Evolutionary conservation across 2,888 invertebrate genomes (phyloP).

Genomic region (Palloptera scutellata): DNA sequence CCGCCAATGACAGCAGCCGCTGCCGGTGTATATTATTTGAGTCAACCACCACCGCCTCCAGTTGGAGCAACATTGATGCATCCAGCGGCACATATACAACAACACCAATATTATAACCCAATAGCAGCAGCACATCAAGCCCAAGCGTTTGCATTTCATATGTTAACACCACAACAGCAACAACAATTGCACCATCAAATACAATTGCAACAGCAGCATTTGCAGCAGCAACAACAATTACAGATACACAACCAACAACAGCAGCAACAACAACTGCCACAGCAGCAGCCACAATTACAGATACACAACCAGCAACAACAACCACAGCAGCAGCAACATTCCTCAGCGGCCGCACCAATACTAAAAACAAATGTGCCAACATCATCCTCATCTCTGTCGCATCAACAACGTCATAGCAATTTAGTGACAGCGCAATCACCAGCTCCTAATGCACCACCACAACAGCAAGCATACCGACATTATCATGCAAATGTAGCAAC

Average conservation of each 20-base stretch:
- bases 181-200: conserved; percentile 30
- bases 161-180: conserved; percentile 28
- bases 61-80: conserved; percentile 42
- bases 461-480: conserved; percentile 23
- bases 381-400: conserved; percentile 22
- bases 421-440: conserved; percentile 13
- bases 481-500: conserved; percentile 30
- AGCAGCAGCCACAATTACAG: conserved; percentile 29
- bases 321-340: conserved; percentile 33
- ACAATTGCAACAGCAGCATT: conserved; percentile 33
- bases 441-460: conserved; percentile 9
- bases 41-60: conserved; percentile 43
- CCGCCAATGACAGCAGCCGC: conserved; percentile 37
- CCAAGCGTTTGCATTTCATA: conserved; percentile 10
- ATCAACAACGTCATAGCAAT: conserved; percentile 25
- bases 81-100: conserved; percentile 46
- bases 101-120: conserved; percentile 41
- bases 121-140: conserved; percentile 40
- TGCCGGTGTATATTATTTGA: conserved; percentile 50
- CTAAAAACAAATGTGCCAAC: conserved; percentile 28
- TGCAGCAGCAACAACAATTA: conserved; percentile 29
- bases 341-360: conserved; percentile 27
- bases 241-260: conserved; percentile 31
- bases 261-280: conserved; percentile 29
- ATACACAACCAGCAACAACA: conserved; percentile 33